Conservation (phyloP, 2,888 invertebrate species). For the Mythimna loreyi region DNA sequence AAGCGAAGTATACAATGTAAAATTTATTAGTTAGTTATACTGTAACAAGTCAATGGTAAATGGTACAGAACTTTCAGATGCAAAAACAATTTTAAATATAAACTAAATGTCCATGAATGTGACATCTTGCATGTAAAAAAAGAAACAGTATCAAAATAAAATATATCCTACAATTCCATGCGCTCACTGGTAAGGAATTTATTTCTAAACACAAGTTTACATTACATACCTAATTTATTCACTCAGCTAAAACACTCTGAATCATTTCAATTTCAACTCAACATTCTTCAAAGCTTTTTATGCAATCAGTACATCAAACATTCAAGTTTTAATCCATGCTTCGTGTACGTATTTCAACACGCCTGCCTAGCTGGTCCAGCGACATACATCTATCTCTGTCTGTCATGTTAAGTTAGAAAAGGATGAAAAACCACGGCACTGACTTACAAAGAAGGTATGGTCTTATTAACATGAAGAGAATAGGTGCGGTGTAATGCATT, state of each 20-base stretch:
- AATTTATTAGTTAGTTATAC: too few species aligned
- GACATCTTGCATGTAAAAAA: background rate
- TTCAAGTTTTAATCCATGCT: conserved; percentile 87
- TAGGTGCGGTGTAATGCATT: conserved; percentile 75
- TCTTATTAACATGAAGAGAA: conserved; percentile 77
- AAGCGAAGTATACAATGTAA: too few species aligned
- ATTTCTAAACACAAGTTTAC: conserved; percentile 36
- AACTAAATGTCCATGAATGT: too few species aligned
- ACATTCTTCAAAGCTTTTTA: conserved; percentile 63
- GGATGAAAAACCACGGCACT: conserved; percentile 61
- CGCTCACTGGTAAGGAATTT: conserved; percentile 36
- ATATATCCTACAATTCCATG: conserved; percentile 19
- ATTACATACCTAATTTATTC: conserved; percentile 53
- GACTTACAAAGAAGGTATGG: conserved; percentile 68
- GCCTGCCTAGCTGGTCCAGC: conserved; percentile 73
- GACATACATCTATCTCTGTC: conserved; percentile 64
- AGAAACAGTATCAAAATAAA: background rate
- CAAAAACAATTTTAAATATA: too few species aligned
- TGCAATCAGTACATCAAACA: conserved; percentile 78
- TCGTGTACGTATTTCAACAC: conserved; percentile 89
- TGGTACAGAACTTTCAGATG: too few species aligned
- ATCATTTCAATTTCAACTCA: conserved; percentile 51
- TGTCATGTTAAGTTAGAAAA: conserved; percentile 57
- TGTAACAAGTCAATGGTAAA: too few species aligned
- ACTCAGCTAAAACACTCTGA: conserved; percentile 42